These are phyloP conservation scores for Cephus pulcher DNA, from an alignment of 2,888 invertebrate genomes.

Conservation along the genomic window DNA sequence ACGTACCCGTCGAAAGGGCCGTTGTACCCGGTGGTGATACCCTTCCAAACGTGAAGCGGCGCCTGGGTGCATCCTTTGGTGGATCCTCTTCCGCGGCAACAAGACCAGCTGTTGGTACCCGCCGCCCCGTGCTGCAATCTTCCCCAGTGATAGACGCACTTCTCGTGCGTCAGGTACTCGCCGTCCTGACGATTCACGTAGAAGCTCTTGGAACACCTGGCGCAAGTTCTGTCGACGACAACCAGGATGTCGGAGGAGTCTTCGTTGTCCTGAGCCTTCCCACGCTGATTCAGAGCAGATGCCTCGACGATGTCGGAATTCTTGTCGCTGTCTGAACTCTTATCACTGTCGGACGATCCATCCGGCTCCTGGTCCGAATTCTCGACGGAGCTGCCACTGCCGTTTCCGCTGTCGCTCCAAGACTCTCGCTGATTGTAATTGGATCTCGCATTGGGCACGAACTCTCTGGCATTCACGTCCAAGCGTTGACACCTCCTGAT, in stretches of 20 bases:
- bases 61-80: constrained; percentile 76
- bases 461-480: constrained; percentile 78
- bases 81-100: constrained; percentile 71
- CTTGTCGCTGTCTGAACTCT: constrained; percentile 53
- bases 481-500: constrained; percentile 58
- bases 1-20: constrained; percentile 79
- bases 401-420: constrained; percentile 55
- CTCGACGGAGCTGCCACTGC: constrained; percentile 51
- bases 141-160: constrained; percentile 92
- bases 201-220: constrained; percentile 80
- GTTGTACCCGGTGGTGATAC: constrained; percentile 77
- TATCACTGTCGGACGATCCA: constrained; percentile 53
- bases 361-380: constrained; percentile 53
- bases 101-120: constrained; percentile 68
- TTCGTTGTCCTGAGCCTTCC: background rate
- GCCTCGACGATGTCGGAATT: constrained; percentile 42
- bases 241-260: background rate
- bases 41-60: constrained; percentile 83
- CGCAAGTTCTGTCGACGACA: constrained; percentile 70
- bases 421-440: constrained; percentile 21
- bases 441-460: constrained; percentile 68
- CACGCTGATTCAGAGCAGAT: constrained; percentile 1
- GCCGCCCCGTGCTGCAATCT: constrained; percentile 70
- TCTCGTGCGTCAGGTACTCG: constrained; percentile 74
- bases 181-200: constrained; percentile 75